phyloP scores from a whole-genome alignment of 2,113 vertebrate genomes.

The Nyctibius bracteatus region DNA sequence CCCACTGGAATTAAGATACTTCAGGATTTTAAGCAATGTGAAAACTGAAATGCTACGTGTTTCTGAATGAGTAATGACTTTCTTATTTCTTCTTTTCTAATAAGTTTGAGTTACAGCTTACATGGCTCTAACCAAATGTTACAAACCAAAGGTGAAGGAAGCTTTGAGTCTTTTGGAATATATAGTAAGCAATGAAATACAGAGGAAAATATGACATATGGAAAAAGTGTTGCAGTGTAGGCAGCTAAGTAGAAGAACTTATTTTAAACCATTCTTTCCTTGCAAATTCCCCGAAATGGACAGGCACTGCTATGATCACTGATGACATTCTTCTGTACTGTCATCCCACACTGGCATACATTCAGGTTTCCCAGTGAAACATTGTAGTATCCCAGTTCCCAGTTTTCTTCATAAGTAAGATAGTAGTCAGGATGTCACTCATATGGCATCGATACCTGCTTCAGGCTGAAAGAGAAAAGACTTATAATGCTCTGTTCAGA shows the following conservation, averaged over 20 bases:
- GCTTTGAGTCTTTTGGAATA: background rate
- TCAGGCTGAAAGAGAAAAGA: background rate
- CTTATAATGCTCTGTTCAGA: background rate
- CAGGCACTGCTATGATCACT: background rate
- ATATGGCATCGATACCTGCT: background rate
- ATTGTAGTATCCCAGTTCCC: background rate
- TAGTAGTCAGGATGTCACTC: background rate
- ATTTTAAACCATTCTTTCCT: background rate
- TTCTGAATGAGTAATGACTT: background rate
- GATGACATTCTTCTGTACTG: background rate
- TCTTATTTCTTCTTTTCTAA: background rate
- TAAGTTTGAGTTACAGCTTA: background rate
- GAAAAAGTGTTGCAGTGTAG: background rate
- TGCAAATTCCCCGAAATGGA: background rate
- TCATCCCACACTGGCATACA: background rate
- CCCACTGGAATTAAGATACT: background rate
- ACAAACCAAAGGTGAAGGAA: background rate
- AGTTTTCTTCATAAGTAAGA: background rate
- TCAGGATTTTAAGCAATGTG: background rate
- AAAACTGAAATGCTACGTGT: background rate
- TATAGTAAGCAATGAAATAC: background rate
- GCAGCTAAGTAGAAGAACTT: background rate
- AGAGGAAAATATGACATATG: background rate
- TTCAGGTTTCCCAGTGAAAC: background rate
- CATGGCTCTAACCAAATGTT: background rate